phyloP scores from a whole-genome alignment of 2,888 invertebrate species.

The Agrochola lota region DNA sequence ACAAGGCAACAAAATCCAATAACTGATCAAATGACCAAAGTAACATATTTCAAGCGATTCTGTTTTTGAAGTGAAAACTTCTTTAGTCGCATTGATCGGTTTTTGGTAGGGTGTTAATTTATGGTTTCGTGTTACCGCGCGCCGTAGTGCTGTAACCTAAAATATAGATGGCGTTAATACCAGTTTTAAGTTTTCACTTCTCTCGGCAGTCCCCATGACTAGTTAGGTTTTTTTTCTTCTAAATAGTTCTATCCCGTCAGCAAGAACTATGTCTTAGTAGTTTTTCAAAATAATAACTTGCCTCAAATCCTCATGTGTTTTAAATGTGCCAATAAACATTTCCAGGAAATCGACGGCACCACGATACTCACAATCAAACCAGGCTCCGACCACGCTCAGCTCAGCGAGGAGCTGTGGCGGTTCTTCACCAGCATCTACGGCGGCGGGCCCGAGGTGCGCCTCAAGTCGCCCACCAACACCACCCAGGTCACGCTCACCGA shows the following conservation, averaged over 20 bases:
- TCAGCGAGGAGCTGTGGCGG: conserved; percentile 96
- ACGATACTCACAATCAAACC: conserved; percentile 83
- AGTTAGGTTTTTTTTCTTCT: neutral
- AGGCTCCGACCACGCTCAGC: conserved; percentile 93
- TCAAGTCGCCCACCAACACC: conserved; percentile 74
- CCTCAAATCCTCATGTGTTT: neutral
- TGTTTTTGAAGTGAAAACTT: neutral
- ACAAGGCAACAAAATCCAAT: neutral
- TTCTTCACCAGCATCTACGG: conserved; percentile 96
- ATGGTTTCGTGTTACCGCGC: too few species aligned
- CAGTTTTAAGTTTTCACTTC: too few species aligned
- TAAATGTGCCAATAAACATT: conserved; percentile 41
- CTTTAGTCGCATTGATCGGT: too few species aligned
- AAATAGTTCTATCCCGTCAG: neutral
- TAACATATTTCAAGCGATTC: neutral
- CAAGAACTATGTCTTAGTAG: neutral
- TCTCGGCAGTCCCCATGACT: too few species aligned
- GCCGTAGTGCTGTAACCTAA: too few species aligned
- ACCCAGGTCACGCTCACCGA: conserved; percentile 49
- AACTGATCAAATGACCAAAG: neutral
- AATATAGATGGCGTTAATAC: too few species aligned
- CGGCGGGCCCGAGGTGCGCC: conserved; percentile 96
- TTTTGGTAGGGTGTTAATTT: too few species aligned
- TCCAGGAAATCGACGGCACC: conserved; percentile 84
- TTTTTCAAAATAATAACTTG: neutral